Base-by-base conservation (phyloP, 2,797 vertebrate genomes). In the Tachyglossus aculeatus region DNA sequence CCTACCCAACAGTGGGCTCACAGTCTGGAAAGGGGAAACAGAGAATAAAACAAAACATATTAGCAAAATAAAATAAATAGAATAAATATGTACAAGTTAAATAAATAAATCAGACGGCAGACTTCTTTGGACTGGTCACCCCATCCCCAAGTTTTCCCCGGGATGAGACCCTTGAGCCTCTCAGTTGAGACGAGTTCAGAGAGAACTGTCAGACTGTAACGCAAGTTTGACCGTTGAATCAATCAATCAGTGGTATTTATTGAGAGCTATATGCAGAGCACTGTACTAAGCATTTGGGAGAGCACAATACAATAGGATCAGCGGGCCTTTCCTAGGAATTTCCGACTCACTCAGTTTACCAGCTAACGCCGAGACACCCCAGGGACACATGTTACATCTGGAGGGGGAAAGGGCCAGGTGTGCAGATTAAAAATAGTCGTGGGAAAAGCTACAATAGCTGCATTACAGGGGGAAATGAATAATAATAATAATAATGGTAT, bases 401-500 rank as follows among this genome's bases (percentile, higher is more conserved):
- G 54, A 67, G 65, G 47, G 77, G 53, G 36, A 67, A 14, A 72
- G 48, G 85, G 80, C 5, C 52, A 81, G 85, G 55, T 19, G 32
- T 24, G 9, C 48, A 32, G 34, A 51, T 88, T 53, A 32, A 86
- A 72, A 72, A n/a, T 13, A 45, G 3, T 2, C 19, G 75, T 52
- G 19, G 38, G 67, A 15, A 55, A 58, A 80, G 72, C 1, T 31
- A 0, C 74, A 80, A 74, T 58, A 81, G 60, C 43, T 71, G 11
- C 50, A 66, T 75, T 68, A 75, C 32, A 50, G 47, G 77, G 52
- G 77, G 67, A 81, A 85, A 67, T 11, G 34, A n/a, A n/a, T n/a
- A n/a, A n/a, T n/a, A n/a, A n/a, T n/a, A n/a, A n/a, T n/a, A n/a
- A n/a, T n/a, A n/a, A n/a, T n/a, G n/a, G n/a, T n/a, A n/a, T n/a